Base-by-base conservation (phyloP, 92 coral and sea anemone species). In the Pocillopora grandis region DNA sequence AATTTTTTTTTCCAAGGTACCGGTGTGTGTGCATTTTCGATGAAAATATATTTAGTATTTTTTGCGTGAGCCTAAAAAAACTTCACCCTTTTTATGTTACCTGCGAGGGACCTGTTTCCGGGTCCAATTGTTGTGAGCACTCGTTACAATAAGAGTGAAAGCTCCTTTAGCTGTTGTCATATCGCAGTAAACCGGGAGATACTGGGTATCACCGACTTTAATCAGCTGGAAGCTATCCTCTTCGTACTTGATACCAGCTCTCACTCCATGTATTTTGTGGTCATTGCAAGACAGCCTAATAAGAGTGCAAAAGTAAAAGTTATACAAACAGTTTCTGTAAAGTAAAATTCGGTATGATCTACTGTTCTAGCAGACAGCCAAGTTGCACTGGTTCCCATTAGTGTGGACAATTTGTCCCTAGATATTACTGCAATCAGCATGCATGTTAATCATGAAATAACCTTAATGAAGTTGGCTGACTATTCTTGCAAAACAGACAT, bases 51-150 rank as follows among this genome's bases (percentile, higher is more conserved):
- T 42, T 42, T 0, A 42, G 52, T 7, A 42, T 2, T 42, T 42
- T 3, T 3, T 42, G 0, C 31, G 8, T 42, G 52, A 42, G 8
- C 4, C 52, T 3, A 42, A 42, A 42, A 42, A 42, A 42, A 27
- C 31, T 27, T 42, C 52, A 42, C 8, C 52, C 8, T 42, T 7
- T 7, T 35, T 75, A 52, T 18, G 2, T 56, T 60, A 84, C 88
- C 94, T 85, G 58, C 58, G 64, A 13, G 85, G 88, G 59, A 92
- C 96, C 27, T 92, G 91, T 36, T 86, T 73, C 57, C 81, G 84
- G 52, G 87, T 86, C 96, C 96, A 92, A 75, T 82, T 88, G 36
- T 91, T 91, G 62, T 92, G 84, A 42, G 93, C 96, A 88, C 96
- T 92, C 78, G 96, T 92, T 60, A 92, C 94, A 33, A 92, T 80